Base-by-base conservation (phyloP, 1,140 invertebrate species). In the Trichonephila clavipes region DNA sequence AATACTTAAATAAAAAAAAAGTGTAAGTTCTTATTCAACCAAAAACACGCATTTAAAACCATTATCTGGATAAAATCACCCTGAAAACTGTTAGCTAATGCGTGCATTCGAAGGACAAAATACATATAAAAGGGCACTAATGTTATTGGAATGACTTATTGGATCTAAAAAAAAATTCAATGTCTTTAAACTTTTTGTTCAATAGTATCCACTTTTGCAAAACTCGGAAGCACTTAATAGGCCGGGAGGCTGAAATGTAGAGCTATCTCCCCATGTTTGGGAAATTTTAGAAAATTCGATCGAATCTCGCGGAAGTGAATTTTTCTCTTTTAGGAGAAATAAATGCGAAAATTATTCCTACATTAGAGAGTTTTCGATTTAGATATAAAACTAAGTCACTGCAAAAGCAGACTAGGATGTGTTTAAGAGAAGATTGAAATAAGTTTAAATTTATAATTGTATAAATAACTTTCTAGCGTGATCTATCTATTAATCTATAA, bases 281-380 rank as follows among this genome's bases (percentile, higher is more conserved):
- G 51, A 64, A 19, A 4, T 19, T 64, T 19, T 21, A 64, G 21
- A 6, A 64, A 21, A 64, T 64, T 6, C 62, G 4, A 64, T 64
- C 18, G 14, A 64, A 19, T 64, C 62, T 64, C 5, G 18, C 6
- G 0, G 19, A 64, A 64, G 1, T 6, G 6, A 6, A 19, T 16
- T 64, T 64, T 64, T 2, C 14, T 34, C 16, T 34, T 77, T 77
- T 12, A 19, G 18, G 28, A 18, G 4, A 77, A 77, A 77, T 40
- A 18, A 34, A 77, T 77, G 72, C 72, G 72, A 77, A 34, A 77
- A 77, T 77, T 77, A 77, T 77, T 40, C 72, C 28, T 34, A 14
- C 14, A 77, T 40, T 77, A 40, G 28, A 40, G 28, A 28, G 40
- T 34, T 77, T 77, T 34, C 28, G 34, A 18, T 28, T 77, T 77